A percentile compares a stretch with the other conserved stretches of the same genome.
Conservation (phyloP, 2,113 vertebrate genomes). For the Oncorhynchus mykiss region DNA sequence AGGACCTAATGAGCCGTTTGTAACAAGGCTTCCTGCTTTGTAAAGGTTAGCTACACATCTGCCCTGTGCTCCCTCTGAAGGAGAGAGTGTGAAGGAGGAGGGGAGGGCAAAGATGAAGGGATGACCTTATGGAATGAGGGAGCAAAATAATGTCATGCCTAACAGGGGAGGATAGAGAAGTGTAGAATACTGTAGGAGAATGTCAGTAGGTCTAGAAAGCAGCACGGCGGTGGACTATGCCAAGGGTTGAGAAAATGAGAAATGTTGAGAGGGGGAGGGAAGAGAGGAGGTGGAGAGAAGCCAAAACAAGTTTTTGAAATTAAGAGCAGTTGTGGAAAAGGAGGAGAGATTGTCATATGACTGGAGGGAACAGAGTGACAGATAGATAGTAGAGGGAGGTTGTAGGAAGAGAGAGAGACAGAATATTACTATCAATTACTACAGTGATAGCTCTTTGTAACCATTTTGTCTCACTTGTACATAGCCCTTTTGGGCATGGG, state of each 20-base stretch:
- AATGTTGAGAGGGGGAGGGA: conserved; percentile 29
- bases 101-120: conserved; percentile 1
- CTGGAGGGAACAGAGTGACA: conserved; percentile 39
- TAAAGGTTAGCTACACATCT: conserved; percentile 15
- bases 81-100: not conserved
- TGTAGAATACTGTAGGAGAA: conserved; percentile 2
- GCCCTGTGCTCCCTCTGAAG: not conserved
- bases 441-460: conserved; percentile 35
- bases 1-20: not conserved
- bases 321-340: conserved; percentile 14
- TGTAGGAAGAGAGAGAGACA: conserved; percentile 19
- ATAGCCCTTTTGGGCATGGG: not conserved
- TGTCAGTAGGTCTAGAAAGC: not conserved
- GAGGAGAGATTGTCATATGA: conserved; percentile 34
- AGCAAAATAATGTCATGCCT: conserved; percentile 17
- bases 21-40: not conserved
- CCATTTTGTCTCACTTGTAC: conserved; percentile 26
- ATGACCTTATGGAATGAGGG: conserved; percentile 17
- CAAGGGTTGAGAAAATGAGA: not conserved
- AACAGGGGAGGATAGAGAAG: not conserved
- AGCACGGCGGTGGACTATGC: too few relatives aligned
- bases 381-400: conserved; percentile 15
- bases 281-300: conserved; percentile 11
- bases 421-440: conserved; percentile 38
- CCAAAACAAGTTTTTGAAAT: conserved; percentile 22